Conservation (phyloP, 2,888 invertebrate genomes). For the Drosophila setosimentum region DNA sequence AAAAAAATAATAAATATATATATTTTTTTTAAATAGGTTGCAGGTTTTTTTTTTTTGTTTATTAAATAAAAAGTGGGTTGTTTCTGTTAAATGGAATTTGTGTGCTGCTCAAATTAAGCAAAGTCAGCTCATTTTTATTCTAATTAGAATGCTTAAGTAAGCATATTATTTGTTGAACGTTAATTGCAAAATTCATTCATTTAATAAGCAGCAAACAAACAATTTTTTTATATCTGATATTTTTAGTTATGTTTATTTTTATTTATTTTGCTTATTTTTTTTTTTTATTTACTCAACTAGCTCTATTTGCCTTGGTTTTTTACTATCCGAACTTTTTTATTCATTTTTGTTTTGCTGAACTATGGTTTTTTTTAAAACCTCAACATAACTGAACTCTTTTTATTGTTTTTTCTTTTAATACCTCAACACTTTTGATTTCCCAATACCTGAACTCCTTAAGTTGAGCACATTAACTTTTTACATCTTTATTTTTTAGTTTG, state of each 20-base stretch:
- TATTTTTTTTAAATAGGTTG: not conserved
- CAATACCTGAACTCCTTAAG: not conserved
- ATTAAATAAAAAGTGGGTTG: not conserved
- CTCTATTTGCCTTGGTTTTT: not conserved
- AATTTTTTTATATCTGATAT: not conserved
- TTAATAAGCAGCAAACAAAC: not conserved
- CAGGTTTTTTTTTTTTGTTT: not conserved
- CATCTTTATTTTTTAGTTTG: not conserved
- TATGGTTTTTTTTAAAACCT: not conserved
- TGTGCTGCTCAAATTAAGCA: not conserved
- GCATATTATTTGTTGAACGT: not conserved
- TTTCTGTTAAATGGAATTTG: not conserved
- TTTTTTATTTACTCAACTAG: not conserved
- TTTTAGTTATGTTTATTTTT: not conserved
- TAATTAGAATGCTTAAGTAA: not conserved
- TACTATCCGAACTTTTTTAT: not conserved
- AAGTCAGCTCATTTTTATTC: not conserved
- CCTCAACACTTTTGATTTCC: not conserved
- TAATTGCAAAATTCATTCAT: not conserved
- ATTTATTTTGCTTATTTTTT: not conserved
- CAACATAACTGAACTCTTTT: constrained; percentile 65
- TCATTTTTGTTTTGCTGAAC: not conserved
- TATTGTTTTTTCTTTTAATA: not conserved
- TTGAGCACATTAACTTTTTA: not conserved
- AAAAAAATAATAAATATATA: too few species aligned